These are phyloP conservation scores for Rhagium mordax DNA, from an alignment of 2,888 invertebrate species.

Conservation along the genomic window DNA sequence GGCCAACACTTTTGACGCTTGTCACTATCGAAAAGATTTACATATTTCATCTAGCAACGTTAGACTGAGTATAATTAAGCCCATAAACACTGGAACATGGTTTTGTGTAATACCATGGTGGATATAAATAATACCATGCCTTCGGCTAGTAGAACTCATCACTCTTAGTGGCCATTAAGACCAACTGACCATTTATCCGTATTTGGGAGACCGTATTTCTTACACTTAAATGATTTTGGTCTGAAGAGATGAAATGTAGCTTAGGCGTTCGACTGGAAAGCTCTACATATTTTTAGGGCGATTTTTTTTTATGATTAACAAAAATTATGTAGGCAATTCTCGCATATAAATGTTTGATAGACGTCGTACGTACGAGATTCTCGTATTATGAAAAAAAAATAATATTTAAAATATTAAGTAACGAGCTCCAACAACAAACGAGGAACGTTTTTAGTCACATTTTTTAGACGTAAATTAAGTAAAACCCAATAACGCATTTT, in stretches of 20 bases:
- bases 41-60: slow-evolving; percentile 21
- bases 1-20: slow-evolving; percentile 23
- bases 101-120: slow-evolving; percentile 48
- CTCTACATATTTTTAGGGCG: no score
- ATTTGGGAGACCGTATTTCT: slow-evolving; percentile 47
- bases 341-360: no score
- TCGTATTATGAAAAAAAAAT: no score
- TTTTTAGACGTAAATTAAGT: no score
- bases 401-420: no score
- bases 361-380: no score
- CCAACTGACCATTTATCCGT: slow-evolving; percentile 53
- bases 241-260: neutral
- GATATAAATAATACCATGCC: slow-evolving; percentile 50
- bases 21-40: slow-evolving; percentile 15
- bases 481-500: no score
- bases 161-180: slow-evolving; percentile 56
- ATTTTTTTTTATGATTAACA: no score
- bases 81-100: slow-evolving; percentile 40
- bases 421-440: no score
- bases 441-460: no score
- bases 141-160: slow-evolving; percentile 56
- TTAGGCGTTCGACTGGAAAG: neutral
- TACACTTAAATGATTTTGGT: slow-evolving; percentile 36
- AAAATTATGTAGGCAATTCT: no score
- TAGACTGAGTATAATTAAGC: slow-evolving; percentile 43